Evolutionary conservation across 2,113 vertebrate species (phyloP), one percentile per base, ranked within the genome.

Genomic region (Vombatus ursinus): DNA sequence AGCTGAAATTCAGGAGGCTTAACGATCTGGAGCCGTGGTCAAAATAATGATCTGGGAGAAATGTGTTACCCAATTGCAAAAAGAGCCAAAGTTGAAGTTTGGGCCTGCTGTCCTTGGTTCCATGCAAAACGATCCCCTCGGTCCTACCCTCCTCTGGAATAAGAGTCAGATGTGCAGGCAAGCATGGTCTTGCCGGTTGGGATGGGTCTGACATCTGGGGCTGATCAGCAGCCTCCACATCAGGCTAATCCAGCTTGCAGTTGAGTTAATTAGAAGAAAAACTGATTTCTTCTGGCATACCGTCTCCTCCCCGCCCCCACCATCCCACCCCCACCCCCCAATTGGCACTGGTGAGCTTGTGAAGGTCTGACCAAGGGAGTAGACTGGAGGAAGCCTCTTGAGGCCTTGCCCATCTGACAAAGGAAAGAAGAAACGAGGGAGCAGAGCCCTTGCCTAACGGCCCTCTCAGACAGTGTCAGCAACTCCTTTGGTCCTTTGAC

Each of bases 191-290:
- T 94, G 95, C 91, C 97, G 92, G 95, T 93, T 98, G 97, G 94
- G 94, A 90, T 57, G 22, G 28, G 93, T 96, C 98, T 98, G 98
- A 98, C 96, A 98, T 97, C 97, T 98, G 97, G 12, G 52, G 90
- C n/a, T 97, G 96, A 98, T 97, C 94, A 96, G 95, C 95, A 57
- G 91, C 50, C 31, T 96, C 89, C 91, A 49, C 37, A 7, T 77
- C 89, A 89, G 22, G 91, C 91, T 94, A 95, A 96, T 91, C 25
- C 61, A 48, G 2, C 6, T 97, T 95, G 92, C 2, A 49, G 90
- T 19, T 96, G 95, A 92, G 97, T 96, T 96, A 94, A 52, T 37
- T 89, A 52, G 97, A 96, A 98, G 89, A 96, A 97, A 98, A 98
- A 97, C 50, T 92, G 24, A 0, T 95, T 84, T 84, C 49, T 96